Base-by-base conservation (phyloP, 2,113 vertebrate genomes). In the Anguilla rostrata region DNA sequence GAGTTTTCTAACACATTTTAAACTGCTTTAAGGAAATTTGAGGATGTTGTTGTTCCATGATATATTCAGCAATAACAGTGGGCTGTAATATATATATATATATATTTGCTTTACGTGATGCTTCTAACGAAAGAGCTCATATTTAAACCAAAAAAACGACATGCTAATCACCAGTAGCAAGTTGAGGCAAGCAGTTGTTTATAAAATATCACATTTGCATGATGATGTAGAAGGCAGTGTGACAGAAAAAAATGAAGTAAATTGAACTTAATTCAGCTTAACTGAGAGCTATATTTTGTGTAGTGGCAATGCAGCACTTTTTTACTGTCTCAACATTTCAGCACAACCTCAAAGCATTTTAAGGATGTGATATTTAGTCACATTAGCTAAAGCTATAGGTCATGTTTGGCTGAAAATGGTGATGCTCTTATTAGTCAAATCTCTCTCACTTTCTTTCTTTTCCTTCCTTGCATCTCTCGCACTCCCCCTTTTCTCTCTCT, bases 391-490 rank as follows among this genome's bases (percentile, higher is more conserved):
- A 34, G n/a, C 26, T 9, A 26, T 11, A 87, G 88, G 57, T 41
- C 84, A 85, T 81, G 87, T 89, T 53, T 75, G 3, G 46, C 87
- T 87, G 84, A 91, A 93, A 92, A 87, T 63, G 90, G 90, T 91
- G 92, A 91, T 91, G 92, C 86, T 90, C 93, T 91, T 92, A 90
- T 94, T 93, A 91, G 89, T 81, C 84, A 86, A 75, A 12, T n/a
- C 83, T 41, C 22, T 71, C 53, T 39, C 26, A 39, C n/a, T 82
- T 8, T n/a, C 83, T 41, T 11, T 71, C 49, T 53, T 46, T 46
- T 46, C 43, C 43, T 46, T 46, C 43, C 43, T 46, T 46, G 43
- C 2, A 46, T 46, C 49, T 11, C 49, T 53, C 49, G 5, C 49
- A 2, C 49, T 14, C 49, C 0, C 5, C 7, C 49, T 3, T 81